These are phyloP conservation scores for Crossaster papposus DNA, from an alignment of 53 echinoderm and acorn worm species.

Conservation along the genomic window DNA sequence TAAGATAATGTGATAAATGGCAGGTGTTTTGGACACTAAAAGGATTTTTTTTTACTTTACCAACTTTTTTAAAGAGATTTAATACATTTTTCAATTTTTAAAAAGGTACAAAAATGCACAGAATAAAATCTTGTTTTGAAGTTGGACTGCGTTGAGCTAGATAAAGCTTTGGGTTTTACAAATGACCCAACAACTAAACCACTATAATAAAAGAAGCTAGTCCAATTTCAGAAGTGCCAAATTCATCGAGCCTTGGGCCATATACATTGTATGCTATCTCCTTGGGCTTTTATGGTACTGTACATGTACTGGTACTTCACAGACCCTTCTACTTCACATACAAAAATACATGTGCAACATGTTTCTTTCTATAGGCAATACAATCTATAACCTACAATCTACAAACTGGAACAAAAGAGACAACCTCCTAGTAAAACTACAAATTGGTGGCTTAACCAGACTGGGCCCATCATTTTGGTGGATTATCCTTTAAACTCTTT, in stretches of 20 bases:
- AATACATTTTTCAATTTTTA: too few species aligned
- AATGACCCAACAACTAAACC: not conserved
- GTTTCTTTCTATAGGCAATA: not conserved
- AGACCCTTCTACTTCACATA: not conserved
- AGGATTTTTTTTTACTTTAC: too few species aligned
- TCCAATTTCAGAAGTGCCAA: not conserved
- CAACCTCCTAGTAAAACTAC: not conserved
- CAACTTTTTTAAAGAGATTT: too few species aligned
- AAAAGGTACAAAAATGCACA: too few species aligned
- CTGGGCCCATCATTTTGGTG: not conserved
- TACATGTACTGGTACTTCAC: not conserved
- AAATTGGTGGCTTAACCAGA: not conserved
- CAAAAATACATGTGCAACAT: not conserved
- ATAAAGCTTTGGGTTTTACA: not conserved
- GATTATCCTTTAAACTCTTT: not conserved
- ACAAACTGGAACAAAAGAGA: not conserved
- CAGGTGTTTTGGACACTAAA: too few species aligned
- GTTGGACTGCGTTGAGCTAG: too few species aligned
- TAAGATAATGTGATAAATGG: too few species aligned
- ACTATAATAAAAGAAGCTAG: not conserved
- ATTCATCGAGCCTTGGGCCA: not conserved
- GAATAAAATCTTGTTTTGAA: too few species aligned
- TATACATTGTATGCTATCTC: not conserved
- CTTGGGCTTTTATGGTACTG: not conserved
- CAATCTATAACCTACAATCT: not conserved